Percentiles rank a stretch among this genome's conserved stretches.
Conservation (phyloP, 2,113 vertebrate genomes). For the Meles meles region DNA sequence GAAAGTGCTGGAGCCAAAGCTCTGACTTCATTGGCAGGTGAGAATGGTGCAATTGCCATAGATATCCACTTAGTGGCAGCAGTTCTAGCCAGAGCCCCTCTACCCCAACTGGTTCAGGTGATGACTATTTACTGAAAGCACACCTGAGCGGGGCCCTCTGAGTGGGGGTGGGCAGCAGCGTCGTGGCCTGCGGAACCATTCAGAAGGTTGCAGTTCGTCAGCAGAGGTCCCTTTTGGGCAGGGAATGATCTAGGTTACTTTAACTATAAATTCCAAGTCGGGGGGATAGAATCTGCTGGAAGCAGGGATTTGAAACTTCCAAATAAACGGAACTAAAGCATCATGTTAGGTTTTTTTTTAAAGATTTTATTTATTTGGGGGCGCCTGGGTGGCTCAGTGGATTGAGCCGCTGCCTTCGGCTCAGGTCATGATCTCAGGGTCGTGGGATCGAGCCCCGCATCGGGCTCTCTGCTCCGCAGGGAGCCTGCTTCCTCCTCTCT, state of each 20-base stretch:
- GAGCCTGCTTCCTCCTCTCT: too few species aligned
- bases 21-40: neutral
- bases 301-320: conserved; percentile 2
- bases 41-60: neutral
- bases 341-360: too few species aligned
- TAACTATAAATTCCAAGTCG: conserved; percentile 8
- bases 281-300: neutral
- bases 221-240: neutral
- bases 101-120: neutral
- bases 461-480: too few species aligned
- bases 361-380: too few species aligned
- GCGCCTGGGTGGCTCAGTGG: too few species aligned
- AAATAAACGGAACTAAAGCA: neutral
- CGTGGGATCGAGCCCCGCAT: too few species aligned
- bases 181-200: neutral
- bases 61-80: conserved; percentile 10
- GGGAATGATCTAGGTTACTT: neutral
- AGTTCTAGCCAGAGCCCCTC: neutral
- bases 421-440: too few species aligned
- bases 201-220: neutral
- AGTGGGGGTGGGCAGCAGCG: too few species aligned
- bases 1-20: neutral
- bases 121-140: neutral
- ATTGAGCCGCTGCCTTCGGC: too few species aligned
- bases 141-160: neutral